Evolutionary conservation across 1,140 invertebrate genomes (phyloP).

Genomic region (Drosophila gunungcola): DNA sequence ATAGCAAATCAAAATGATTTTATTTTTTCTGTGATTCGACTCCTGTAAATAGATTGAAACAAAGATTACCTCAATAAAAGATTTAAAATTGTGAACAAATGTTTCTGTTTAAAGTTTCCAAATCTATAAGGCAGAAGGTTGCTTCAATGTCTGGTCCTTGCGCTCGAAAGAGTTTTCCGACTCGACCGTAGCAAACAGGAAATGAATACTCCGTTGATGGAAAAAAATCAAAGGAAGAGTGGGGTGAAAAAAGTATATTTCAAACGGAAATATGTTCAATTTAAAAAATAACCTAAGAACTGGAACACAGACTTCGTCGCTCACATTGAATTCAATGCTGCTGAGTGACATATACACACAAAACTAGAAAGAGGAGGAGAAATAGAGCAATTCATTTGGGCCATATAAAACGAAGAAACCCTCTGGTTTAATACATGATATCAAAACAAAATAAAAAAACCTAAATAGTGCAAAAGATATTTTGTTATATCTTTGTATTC

Average conservation of each 20-base stretch:
- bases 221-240: constrained; percentile 1
- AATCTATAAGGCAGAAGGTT: neutral
- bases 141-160: constrained; percentile 30
- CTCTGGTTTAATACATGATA: neutral
- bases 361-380: constrained; percentile 11
- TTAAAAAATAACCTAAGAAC: constrained; percentile 68
- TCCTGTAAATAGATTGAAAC: too few species aligned
- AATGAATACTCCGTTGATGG: constrained; percentile 61
- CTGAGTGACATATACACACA: constrained; percentile 52
- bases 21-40: too few species aligned
- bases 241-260: constrained; percentile 32
- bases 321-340: constrained; percentile 35
- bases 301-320: constrained; percentile 30
- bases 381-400: neutral
- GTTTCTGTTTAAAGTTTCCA: too few species aligned
- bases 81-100: neutral
- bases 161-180: constrained; percentile 29
- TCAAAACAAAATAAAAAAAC: too few species aligned
- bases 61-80: too few species aligned
- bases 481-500: too few species aligned
- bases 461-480: too few species aligned
- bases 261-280: constrained; percentile 76
- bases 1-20: too few species aligned
- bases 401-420: neutral
- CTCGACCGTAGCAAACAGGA: constrained; percentile 61